Evolutionary conservation across 1,140 invertebrate species (phyloP), one percentile per base, ranked within the genome.

Genomic region (Neuroterus valhalla): DNA sequence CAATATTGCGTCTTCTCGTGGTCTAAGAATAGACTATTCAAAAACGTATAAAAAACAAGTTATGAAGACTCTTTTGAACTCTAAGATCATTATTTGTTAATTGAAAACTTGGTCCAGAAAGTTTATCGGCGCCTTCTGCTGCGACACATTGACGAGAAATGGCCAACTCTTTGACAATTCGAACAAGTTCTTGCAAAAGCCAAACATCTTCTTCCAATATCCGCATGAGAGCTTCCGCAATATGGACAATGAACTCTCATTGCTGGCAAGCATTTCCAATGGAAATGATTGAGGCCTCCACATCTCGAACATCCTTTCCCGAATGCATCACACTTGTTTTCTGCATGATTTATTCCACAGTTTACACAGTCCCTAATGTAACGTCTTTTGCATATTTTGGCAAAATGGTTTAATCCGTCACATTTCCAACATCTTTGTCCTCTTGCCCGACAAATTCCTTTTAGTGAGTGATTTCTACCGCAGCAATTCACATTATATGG

Each of bases 261-360:
- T 62, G 21, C 14, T 23, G 10, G 21, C 14, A 26, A 26, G 31
- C 55, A 62, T 62, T 62, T 62, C 55, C 55, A 62, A 23, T 62
- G 21, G n/a, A 62, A 62, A 38, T 62, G 55, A 62, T 62, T 62
- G n/a, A 31, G 6, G 15, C 12, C n/a, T 4, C 31, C 31, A 8
- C 55, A 62, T n/a, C 26, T 62, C 3, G 55, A 62, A n/a, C 55
- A 62, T 15, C 31, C 31, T 14, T 31, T 12, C 15, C 26, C 4
- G n/a, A 31, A 62, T 4, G 55, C 55, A n/a, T 14, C 55, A 26
- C 55, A 62, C 15, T 62, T 15, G 2, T 11, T 3, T 31, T 62
- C 11, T 8, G n/a, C 23, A 62, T 62, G 55, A 62, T n/a, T 62
- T n/a, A 62, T 62, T 38, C 55, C 55, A 31, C 55, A 62, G 8